A percentile compares a stretch with the other conserved stretches of the same genome.
These are phyloP conservation scores for Pseudococcus longispinus DNA, from an alignment of 2,888 invertebrate genomes.

Conservation along the genomic window DNA sequence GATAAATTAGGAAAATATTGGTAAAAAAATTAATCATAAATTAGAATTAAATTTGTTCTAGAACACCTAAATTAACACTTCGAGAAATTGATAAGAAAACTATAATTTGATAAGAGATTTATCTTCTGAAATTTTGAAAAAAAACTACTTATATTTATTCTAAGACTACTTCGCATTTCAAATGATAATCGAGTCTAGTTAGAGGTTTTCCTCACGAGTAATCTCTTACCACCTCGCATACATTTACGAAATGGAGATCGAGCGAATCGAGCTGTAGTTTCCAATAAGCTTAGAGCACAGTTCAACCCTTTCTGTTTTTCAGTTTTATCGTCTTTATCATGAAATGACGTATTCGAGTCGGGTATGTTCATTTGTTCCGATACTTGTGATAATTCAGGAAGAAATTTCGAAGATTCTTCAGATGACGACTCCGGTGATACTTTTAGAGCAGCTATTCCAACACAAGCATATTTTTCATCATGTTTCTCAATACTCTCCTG, in stretches of 20 bases:
- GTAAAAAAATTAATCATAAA: too few relatives aligned
- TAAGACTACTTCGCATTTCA: too few relatives aligned
- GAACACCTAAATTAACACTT: too few relatives aligned
- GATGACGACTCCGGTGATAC: background rate
- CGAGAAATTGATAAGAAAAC: too few relatives aligned
- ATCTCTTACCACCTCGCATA: background rate
- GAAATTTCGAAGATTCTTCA: background rate
- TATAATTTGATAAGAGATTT: too few relatives aligned
- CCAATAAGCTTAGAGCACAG: background rate
- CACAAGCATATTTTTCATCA: background rate
- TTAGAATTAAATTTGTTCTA: too few relatives aligned
- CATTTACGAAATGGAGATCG: background rate
- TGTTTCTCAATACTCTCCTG: background rate
- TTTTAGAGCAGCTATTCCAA: background rate
- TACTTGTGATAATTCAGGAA: background rate
- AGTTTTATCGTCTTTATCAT: background rate
- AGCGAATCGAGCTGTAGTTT: background rate
- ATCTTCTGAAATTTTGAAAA: too few relatives aligned
- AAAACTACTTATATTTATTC: too few relatives aligned
- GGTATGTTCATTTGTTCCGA: background rate
- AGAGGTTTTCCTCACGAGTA: background rate
- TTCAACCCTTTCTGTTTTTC: background rate
- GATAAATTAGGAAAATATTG: too few relatives aligned
- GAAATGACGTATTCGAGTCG: background rate
- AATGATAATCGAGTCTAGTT: background rate